These are phyloP conservation scores for Cyclina sinensis DNA, from an alignment of 1,140 invertebrate species.

Conservation along the genomic window DNA sequence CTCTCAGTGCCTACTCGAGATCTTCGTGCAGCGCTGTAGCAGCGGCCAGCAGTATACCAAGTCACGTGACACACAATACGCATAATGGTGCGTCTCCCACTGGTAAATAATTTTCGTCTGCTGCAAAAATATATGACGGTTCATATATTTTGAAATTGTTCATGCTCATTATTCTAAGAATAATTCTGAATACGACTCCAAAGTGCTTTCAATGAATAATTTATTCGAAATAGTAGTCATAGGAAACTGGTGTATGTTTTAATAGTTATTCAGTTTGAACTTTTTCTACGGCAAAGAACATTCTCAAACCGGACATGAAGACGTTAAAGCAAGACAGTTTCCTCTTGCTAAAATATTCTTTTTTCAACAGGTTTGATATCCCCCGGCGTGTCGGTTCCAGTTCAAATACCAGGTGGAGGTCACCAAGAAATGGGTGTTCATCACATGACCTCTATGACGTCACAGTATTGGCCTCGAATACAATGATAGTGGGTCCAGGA, in stretches of 20 bases:
- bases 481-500: constrained; percentile 91
- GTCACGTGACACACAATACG: constrained; percentile 86
- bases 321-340: too few species aligned
- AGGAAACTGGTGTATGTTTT: too few species aligned
- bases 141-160: too few species aligned
- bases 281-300: too few species aligned
- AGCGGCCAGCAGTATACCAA: constrained; percentile 81
- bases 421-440: constrained; percentile 89
- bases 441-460: constrained; percentile 89
- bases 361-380: constrained; percentile 95
- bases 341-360: background rate
- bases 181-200: too few species aligned
- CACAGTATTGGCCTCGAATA: constrained; percentile 98
- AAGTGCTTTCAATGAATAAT: too few species aligned
- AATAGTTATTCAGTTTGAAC: too few species aligned
- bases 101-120: background rate
- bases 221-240: too few species aligned
- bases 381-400: constrained; percentile 97
- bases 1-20: constrained; percentile 90
- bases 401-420: constrained; percentile 97
- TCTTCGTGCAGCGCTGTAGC: constrained; percentile 88
- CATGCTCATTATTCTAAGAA: too few species aligned
- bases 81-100: constrained; percentile 84
- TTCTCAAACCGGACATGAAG: too few species aligned
- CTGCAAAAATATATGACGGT: too few species aligned